phyloP scores from a whole-genome alignment of 2,113 vertebrate genomes.

The Nycticorax nycticorax region DNA sequence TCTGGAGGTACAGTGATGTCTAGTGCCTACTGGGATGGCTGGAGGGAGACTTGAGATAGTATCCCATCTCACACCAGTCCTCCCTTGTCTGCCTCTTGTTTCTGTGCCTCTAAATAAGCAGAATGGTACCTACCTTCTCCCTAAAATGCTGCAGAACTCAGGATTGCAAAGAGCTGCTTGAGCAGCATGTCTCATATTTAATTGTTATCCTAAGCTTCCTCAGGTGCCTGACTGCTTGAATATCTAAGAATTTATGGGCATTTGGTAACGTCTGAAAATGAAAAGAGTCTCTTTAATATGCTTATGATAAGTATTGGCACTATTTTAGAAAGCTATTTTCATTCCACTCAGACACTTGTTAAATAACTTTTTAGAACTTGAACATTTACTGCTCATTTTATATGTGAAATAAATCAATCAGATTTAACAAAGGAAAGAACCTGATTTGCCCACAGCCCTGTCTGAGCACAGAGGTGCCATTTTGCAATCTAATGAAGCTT shows the following conservation, averaged over 20 bases:
- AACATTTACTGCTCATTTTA: conserved; percentile 63
- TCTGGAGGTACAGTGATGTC: not conserved
- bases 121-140: not conserved
- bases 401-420: conserved; percentile 64
- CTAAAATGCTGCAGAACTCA: not conserved
- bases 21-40: not conserved
- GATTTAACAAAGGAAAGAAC: conserved; percentile 64
- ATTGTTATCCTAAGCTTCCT: conserved; percentile 22
- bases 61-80: not conserved
- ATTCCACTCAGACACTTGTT: conserved; percentile 54
- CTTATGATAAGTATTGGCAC: conserved; percentile 66
- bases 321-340: conserved; percentile 58
- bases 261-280: conserved; percentile 44
- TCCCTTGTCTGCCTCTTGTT: not conserved
- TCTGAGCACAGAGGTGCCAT: conserved; percentile 58
- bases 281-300: conserved; percentile 48
- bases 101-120: not conserved
- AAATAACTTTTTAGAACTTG: conserved; percentile 63
- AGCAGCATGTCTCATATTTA: not conserved
- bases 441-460: conserved; percentile 53
- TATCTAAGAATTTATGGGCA: conserved; percentile 52
- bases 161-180: not conserved
- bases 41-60: not conserved
- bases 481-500: conserved; percentile 64
- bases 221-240: conserved; percentile 18